These are phyloP conservation scores for Phyllostomus discolor DNA, from an alignment of 2,113 vertebrate genomes.

Conservation along the genomic window DNA sequence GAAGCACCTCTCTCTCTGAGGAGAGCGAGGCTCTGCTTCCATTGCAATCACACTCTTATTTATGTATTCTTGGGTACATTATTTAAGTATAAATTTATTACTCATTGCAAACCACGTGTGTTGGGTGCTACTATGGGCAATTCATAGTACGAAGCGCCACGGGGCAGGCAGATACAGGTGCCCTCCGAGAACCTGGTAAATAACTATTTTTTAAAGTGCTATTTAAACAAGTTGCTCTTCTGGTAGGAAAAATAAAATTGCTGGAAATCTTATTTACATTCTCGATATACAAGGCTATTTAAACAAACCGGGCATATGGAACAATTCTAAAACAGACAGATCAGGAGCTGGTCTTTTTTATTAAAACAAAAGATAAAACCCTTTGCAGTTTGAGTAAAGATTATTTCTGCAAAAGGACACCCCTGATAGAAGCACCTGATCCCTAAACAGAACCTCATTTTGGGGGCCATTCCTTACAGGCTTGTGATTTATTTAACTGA, in stretches of 20 bases:
- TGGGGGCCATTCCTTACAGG: background rate
- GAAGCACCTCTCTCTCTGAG: background rate
- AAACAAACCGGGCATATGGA: background rate
- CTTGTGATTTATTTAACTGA: background rate
- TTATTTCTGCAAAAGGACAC: background rate
- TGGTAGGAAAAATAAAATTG: background rate
- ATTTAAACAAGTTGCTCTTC: background rate
- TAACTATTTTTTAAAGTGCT: background rate
- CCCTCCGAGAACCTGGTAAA: background rate
- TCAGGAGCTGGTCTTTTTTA: background rate
- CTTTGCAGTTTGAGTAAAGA: background rate
- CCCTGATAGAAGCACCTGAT: background rate
- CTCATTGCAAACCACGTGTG: background rate
- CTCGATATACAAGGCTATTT: background rate
- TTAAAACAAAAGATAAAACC: background rate
- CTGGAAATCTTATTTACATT: background rate
- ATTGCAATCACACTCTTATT: background rate
- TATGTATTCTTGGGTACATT: background rate
- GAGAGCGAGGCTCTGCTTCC: background rate
- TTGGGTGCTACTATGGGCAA: background rate
- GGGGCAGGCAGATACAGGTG: background rate
- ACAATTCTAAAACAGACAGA: constrained; percentile 22
- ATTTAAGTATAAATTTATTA: background rate
- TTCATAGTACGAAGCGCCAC: background rate
- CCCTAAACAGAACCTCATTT: background rate